These are phyloP conservation scores for Drosophila aff. DNA, from an alignment of 1,140 invertebrate species.

Conservation along the genomic window DNA sequence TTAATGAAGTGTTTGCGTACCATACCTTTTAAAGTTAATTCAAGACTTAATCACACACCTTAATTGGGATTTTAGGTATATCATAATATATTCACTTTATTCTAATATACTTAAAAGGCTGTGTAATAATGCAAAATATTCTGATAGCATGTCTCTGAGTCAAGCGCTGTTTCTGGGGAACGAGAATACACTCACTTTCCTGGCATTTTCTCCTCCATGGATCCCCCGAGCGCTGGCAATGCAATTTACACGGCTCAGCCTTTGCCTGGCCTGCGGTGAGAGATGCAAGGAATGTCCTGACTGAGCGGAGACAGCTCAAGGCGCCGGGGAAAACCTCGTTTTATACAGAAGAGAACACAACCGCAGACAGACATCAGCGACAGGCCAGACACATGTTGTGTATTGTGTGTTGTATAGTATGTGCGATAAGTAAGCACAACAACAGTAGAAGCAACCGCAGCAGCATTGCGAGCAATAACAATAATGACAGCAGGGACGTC, in stretches of 20 bases:
- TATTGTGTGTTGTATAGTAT: conserved; percentile 18
- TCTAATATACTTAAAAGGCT: conserved; percentile 1
- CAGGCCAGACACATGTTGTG: conserved; percentile 59
- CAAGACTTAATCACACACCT: neutral
- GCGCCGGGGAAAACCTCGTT: conserved; percentile 22
- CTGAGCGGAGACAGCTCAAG: conserved; percentile 22
- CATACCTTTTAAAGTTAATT: neutral
- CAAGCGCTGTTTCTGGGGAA: neutral
- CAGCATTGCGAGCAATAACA: conserved; percentile 64
- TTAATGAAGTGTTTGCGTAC: neutral
- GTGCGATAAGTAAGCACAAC: conserved; percentile 64
- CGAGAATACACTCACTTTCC: neutral
- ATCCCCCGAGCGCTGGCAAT: conserved; percentile 27
- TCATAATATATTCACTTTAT: neutral
- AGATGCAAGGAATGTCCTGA: conserved; percentile 34
- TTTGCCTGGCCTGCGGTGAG: conserved; percentile 30
- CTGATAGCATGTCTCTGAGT: neutral
- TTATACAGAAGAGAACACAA: conserved; percentile 8
- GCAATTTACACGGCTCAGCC: conserved; percentile 62
- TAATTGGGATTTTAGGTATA: neutral
- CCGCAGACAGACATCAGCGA: conserved; percentile 39
- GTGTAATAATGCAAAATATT: neutral
- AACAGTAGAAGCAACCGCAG: conserved; percentile 18
- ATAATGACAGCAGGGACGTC: conserved; percentile 53
- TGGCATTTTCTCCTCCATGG: conserved; percentile 1